Base-by-base conservation (phyloP, 2,888 invertebrate species). In the Gastracanthus pulcherrimus region DNA sequence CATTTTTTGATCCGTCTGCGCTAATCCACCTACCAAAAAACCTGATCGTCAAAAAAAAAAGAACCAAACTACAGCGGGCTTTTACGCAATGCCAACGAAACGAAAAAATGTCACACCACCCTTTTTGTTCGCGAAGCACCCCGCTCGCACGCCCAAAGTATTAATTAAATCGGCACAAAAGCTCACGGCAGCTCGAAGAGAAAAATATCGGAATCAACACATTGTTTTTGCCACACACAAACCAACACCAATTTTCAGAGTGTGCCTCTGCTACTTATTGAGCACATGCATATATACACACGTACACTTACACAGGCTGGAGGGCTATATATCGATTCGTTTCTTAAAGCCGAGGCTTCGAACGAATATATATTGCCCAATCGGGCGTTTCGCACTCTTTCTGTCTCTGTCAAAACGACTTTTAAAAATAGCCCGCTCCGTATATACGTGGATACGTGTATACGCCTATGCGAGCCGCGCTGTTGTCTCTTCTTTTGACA, bases 221-320 rank as follows among this genome's bases (percentile, higher is more conserved):
- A 79, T 74, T 79, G 72, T 71, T 79, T 79, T 72, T 70, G 11
- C 26, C n/a, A n/a, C n/a, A n/a, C n/a, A n/a, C n/a, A n/a, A n/a
- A n/a, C n/a, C n/a, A n/a, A 26, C 38, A 26, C 23, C 26, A 58
- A 60, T 58, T 58, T 64, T 13, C 48, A n/a, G 62, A 45, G 51
- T 16, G 51, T n/a, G 51, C 36, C 45, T 3, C 19, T 34, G 34
- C 34, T 16, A 4, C 26, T 26, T 51, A 26, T 38, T 45, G 38
- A 45, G 66, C 34, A 3, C 23, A 45, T 23, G 64, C 64, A 48
- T 64, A 3, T 6, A n/a, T n/a, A 45, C 4, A 45, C 45, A 45
- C n/a, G n/a, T 45, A 13, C 16, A 45, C n/a, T n/a, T n/a, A n/a
- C n/a, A n/a, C n/a, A n/a, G n/a, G n/a, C n/a, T n/a, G n/a, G n/a